Percentiles rank a stretch among this genome's conserved stretches.
These are phyloP conservation scores for Sinella curviseta DNA, from an alignment of 1,140 invertebrate genomes.

Conservation along the genomic window DNA sequence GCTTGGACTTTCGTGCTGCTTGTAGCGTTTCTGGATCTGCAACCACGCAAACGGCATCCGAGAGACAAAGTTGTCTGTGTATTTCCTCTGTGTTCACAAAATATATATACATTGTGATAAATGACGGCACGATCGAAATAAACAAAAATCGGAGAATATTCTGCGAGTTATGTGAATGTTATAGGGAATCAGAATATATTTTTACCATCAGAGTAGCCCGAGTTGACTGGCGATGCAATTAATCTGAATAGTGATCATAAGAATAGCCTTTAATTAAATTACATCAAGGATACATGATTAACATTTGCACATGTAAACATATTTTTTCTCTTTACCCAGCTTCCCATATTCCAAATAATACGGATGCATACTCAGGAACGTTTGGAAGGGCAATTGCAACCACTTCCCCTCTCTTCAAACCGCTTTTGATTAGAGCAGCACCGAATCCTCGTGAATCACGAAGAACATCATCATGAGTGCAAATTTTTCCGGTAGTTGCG, in stretches of 20 bases:
- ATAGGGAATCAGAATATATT: too few relatives aligned
- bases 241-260: slow-evolving; percentile 9
- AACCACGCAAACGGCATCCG: slow-evolving; percentile 17
- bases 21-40: background rate
- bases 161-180: background rate
- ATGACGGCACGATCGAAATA: background rate
- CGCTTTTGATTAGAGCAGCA: slow-evolving; percentile 50
- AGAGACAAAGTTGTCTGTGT: background rate
- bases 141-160: background rate
- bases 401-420: slow-evolving; percentile 32
- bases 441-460: slow-evolving; percentile 50
- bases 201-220: slow-evolving; percentile 19
- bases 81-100: slow-evolving; percentile 26
- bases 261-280: background rate
- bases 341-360: slow-evolving; percentile 37
- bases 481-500: slow-evolving; percentile 53
- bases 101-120: background rate
- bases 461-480: slow-evolving; percentile 53
- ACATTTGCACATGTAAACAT: too few relatives aligned
- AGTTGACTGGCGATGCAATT: slow-evolving; percentile 28
- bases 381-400: slow-evolving; percentile 35
- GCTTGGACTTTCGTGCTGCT: background rate
- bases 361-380: slow-evolving; percentile 23
- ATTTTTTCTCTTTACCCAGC: slow-evolving; percentile 25
- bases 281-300: background rate